A percentile compares a stretch with the other conserved stretches of the same genome.
Evolutionary conservation across 2,113 vertebrate species (phyloP).

Genomic region (Lipotes vexillifer): DNA sequence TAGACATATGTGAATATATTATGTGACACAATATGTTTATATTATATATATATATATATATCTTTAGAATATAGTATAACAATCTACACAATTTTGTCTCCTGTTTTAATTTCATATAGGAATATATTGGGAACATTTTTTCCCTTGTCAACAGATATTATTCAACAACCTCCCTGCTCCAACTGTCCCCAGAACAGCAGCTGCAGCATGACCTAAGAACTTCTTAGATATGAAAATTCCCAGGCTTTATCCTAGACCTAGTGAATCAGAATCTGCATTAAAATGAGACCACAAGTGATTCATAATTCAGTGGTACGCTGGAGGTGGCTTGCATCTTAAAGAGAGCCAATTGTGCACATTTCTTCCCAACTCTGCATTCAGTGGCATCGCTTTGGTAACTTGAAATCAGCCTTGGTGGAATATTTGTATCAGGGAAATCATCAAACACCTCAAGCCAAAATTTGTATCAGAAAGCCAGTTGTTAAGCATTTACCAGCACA

Average conservation of each 20-base stretch:
- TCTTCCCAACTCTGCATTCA: not conserved
- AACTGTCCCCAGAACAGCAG: too few species aligned
- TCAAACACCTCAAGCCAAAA: not conserved
- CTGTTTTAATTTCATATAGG: not conserved
- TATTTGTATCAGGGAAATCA: not conserved
- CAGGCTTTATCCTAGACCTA: not conserved
- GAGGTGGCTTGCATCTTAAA: not conserved
- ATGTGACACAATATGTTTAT: not conserved
- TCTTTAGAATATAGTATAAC: not conserved
- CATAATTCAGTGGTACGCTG: not conserved
- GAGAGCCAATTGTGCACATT: not conserved
- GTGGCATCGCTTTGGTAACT: not conserved
- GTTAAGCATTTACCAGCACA: too few species aligned
- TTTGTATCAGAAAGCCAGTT: not conserved
- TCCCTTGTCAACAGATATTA: not conserved
- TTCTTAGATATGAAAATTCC: too few species aligned
- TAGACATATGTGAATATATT: not conserved
- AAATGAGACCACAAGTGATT: not conserved
- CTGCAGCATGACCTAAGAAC: too few species aligned
- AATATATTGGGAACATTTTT: not conserved
- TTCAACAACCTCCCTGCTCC: too few species aligned
- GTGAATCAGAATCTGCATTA: not conserved
- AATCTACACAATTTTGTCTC: not conserved
- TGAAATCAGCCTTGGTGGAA: not conserved
- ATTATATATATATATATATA: not conserved